Conservation (phyloP, 2,888 invertebrate species). For the Leucoptera coffeella region DNA sequence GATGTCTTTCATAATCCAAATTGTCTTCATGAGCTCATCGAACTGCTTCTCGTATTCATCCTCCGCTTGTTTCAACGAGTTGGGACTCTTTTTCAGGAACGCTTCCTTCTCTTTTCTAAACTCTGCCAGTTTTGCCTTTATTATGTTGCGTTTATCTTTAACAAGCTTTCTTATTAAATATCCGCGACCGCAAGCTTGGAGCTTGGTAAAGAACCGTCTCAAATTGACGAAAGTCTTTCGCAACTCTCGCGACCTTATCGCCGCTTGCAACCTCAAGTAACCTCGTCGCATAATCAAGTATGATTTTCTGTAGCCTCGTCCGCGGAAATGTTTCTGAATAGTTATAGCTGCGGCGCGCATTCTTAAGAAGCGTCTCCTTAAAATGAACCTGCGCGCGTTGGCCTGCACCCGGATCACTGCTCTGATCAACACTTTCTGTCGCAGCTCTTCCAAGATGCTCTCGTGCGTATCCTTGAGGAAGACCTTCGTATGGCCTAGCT, state of each 20-base stretch:
- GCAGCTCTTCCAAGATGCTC: slow-evolving; percentile 70
- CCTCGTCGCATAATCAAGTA: slow-evolving; percentile 70
- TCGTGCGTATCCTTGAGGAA: slow-evolving; percentile 92
- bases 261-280: slow-evolving; percentile 79
- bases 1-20: slow-evolving; percentile 53
- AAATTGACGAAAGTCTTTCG: slow-evolving; percentile 66
- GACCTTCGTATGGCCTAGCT: slow-evolving; percentile 84
- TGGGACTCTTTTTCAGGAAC: slow-evolving; percentile 57
- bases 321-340: slow-evolving; percentile 81
- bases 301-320: slow-evolving; percentile 62
- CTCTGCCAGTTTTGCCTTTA: slow-evolving; percentile 21
- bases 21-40: slow-evolving; percentile 29
- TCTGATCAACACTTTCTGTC: slow-evolving; percentile 72
- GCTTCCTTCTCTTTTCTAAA: slow-evolving; percentile 35
- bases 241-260: slow-evolving; percentile 68
- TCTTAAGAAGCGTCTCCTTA: slow-evolving; percentile 59
- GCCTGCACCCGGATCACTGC: slow-evolving; percentile 80
- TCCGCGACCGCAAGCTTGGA: slow-evolving; percentile 77
- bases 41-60: slow-evolving; percentile 64
- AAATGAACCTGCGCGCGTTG: slow-evolving; percentile 71
- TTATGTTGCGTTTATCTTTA: slow-evolving; percentile 55
- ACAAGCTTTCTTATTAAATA: slow-evolving; percentile 61
- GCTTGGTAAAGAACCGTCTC: slow-evolving; percentile 58
- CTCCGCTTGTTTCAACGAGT: slow-evolving; percentile 63
- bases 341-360: slow-evolving; percentile 68